A percentile compares a stretch with the other conserved stretches of the same genome.
Evolutionary conservation across 2,113 vertebrate species (phyloP).

Genomic region (Catagonus wagneri): DNA sequence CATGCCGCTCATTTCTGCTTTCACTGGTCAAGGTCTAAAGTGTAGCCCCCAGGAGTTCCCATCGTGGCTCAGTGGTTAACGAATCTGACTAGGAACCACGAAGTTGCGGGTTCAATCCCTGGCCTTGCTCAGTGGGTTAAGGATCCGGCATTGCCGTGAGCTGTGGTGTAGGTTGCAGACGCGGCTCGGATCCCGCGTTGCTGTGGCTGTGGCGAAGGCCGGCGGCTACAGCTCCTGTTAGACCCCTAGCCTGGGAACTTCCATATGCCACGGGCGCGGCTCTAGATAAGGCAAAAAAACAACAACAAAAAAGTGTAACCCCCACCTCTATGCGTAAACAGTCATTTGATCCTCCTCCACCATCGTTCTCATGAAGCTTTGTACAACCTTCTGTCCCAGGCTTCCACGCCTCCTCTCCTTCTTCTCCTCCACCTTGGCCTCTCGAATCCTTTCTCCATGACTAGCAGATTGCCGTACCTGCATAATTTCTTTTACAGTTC

Average conservation of each 20-base stretch:
- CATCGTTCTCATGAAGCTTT: neutral
- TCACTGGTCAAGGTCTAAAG: neutral
- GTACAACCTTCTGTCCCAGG: neutral
- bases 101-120: too few relatives aligned
- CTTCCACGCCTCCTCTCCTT: neutral
- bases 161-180: too few relatives aligned
- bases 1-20: neutral
- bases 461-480: neutral
- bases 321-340: neutral
- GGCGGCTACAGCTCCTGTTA: too few relatives aligned
- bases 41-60: neutral
- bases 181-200: too few relatives aligned
- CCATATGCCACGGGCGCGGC: too few relatives aligned
- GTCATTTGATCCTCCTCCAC: neutral
- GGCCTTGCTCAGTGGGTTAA: too few relatives aligned
- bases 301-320: neutral
- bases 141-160: too few relatives aligned
- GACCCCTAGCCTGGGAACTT: too few relatives aligned
- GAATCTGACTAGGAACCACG: too few relatives aligned
- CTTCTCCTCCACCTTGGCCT: neutral
- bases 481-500: neutral
- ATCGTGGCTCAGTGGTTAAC: too few relatives aligned
- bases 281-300: too few relatives aligned
- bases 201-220: too few relatives aligned
- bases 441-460: neutral